Evolutionary conservation across 53 echinoderm and acorn worm genomes (phyloP), one percentile per base, ranked within the genome.

Genomic region (Luidia sarsii): DNA sequence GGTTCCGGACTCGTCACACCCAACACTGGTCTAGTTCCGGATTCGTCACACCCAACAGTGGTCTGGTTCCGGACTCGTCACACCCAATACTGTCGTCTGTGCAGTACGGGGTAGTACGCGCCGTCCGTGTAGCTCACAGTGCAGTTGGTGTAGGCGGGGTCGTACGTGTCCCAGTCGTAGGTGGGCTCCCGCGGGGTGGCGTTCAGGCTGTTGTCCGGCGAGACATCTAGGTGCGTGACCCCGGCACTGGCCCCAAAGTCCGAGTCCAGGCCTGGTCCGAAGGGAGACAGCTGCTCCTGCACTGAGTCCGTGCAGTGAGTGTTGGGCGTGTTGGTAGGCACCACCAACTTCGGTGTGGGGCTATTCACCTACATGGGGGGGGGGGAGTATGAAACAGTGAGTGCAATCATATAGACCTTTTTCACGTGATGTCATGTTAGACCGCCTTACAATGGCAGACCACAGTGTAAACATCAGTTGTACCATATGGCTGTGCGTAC

Each of bases 211-310:
- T 86, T 74, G 46, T 95, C 90, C 14, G 96, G 88, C 16, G 96
- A 95, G 14, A 95, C 96, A 54, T 85, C 83, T 21, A 86, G 85
- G 34, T 95, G 92, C 6, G 87, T 80, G 23, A 93, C 82, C 18
- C 96, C 96, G 46, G 96, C 96, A 71, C 96, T 95, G 29, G 93
- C 92, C 10, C 96, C 96, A 71, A 92, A 92, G 67, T 92, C 93
- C 13, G 89, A 89, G 31, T 92, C 93, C 27, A 83, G 71, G 3
- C 59, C 83, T 6, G 82, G 71, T 5, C 68, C 60, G 67, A 65
- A 70, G 2, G 41, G 52, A 7, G 80, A 68, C 33, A 71, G 82
- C 14, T 56, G 33, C 20, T 70, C 89, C 32, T 49, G 82, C 18
- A 46, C 27, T 0, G 91, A 91, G 24, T 75, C 67, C 9, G 81